Evolutionary conservation across 2,888 invertebrate species (phyloP).

Genomic region (Caenorhabditis uteleia): DNA sequence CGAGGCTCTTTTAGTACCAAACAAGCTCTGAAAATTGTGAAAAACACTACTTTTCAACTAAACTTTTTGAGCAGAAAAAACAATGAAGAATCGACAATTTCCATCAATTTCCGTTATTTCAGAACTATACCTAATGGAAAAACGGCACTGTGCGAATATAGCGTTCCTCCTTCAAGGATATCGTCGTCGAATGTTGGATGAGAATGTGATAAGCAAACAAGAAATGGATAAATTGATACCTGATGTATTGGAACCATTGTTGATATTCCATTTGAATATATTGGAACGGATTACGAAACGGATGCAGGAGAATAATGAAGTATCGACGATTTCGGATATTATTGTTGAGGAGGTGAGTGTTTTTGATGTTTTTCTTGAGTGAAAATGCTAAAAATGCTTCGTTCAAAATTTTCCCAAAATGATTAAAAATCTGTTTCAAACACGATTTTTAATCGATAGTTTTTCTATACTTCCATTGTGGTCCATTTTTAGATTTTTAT

Average conservation of each 20-base stretch:
- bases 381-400: too few species aligned
- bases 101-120: slow-evolving; percentile 16
- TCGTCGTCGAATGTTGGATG: slow-evolving; percentile 48
- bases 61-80: too few species aligned
- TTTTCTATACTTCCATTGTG: too few species aligned
- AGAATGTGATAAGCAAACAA: slow-evolving; percentile 38
- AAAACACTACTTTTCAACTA: too few species aligned
- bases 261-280: slow-evolving; percentile 63
- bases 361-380: too few species aligned
- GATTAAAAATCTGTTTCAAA: too few species aligned
- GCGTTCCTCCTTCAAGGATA: slow-evolving; percentile 54
- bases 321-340: slow-evolving; percentile 63
- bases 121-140: slow-evolving; percentile 51
- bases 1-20: too few species aligned
- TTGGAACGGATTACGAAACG: slow-evolving; percentile 57
- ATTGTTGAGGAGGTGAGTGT: slow-evolving; percentile 51
- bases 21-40: too few species aligned
- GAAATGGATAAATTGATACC: slow-evolving; percentile 55
- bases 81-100: too few species aligned
- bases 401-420: too few species aligned
- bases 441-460: too few species aligned
- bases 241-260: slow-evolving; percentile 65
- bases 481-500: too few species aligned
- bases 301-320: slow-evolving; percentile 42
- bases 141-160: slow-evolving; percentile 55